phyloP scores from a whole-genome alignment of 2,888 invertebrate genomes.

The Brachypalpus laphriformis region DNA sequence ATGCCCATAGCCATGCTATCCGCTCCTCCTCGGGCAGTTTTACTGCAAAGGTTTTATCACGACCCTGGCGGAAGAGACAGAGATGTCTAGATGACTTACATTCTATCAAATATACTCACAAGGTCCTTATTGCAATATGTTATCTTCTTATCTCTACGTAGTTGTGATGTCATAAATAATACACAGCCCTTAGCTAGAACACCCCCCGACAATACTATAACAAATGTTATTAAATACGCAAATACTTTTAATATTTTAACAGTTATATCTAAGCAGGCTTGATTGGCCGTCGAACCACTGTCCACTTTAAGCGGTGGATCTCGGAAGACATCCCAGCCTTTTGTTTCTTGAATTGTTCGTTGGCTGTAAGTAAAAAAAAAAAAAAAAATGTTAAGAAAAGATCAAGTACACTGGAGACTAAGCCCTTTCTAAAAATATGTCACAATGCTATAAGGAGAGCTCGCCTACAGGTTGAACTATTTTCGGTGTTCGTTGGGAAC shows the following conservation, averaged over 20 bases:
- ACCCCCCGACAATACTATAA: slow-evolving; percentile 92
- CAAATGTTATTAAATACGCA: slow-evolving; percentile 93
- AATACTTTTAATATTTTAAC: slow-evolving; percentile 92
- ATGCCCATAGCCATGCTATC: slow-evolving; percentile 96
- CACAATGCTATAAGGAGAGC: neutral
- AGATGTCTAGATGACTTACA: too few species aligned
- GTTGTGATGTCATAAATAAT: slow-evolving; percentile 95
- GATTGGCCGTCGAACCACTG: slow-evolving; percentile 94
- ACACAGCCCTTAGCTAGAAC: slow-evolving; percentile 94
- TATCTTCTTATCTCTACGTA: slow-evolving; percentile 89
- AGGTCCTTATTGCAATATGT: slow-evolving; percentile 93
- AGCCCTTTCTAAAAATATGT: too few species aligned
- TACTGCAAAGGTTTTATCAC: slow-evolving; percentile 93
- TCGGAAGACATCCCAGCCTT: slow-evolving; percentile 98
- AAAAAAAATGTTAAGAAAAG: neutral
- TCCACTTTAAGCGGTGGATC: slow-evolving; percentile 95
- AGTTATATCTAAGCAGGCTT: slow-evolving; percentile 92
- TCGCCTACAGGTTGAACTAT: too few species aligned
- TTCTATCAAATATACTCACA: slow-evolving; percentile 86
- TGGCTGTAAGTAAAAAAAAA: slow-evolving; percentile 84
- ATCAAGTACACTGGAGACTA: too few species aligned
- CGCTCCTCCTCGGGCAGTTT: slow-evolving; percentile 92
- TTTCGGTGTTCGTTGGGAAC: too few species aligned
- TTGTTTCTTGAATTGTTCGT: slow-evolving; percentile 92
- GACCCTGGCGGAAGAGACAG: slow-evolving; percentile 84